These are phyloP conservation scores for Tenrec ecaudatus DNA, from an alignment of 2,113 vertebrate genomes.

Conservation along the genomic window DNA sequence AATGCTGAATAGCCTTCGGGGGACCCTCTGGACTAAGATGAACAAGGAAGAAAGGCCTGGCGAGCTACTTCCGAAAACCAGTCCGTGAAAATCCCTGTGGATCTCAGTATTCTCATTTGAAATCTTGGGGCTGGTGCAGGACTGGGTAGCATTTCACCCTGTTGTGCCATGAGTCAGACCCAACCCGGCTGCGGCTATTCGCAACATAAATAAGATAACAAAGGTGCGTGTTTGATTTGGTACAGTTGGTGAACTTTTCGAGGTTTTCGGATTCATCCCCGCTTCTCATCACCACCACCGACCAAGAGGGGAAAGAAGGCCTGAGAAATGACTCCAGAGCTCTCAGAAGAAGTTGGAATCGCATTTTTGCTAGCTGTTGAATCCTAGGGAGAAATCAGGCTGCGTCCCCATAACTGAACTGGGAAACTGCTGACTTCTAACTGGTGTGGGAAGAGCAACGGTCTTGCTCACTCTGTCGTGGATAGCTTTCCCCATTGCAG, in stretches of 20 bases:
- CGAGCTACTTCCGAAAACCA: too few species aligned
- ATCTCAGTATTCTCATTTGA: neutral
- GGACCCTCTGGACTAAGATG: too few species aligned
- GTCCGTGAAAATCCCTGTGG: neutral
- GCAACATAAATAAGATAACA: neutral
- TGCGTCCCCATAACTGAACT: neutral
- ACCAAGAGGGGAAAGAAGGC: neutral
- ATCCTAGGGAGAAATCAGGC: neutral
- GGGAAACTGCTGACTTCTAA: neutral
- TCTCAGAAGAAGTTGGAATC: neutral
- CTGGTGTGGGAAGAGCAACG: too few species aligned
- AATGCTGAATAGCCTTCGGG: too few species aligned
- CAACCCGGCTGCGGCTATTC: neutral
- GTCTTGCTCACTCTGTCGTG: neutral
- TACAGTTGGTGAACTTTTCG: neutral
- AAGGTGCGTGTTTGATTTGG: neutral
- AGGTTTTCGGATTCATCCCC: neutral
- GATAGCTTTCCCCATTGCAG: neutral
- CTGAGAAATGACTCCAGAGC: neutral
- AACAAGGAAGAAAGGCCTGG: too few species aligned
- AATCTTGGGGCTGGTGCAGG: too few species aligned
- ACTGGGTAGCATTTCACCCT: too few species aligned
- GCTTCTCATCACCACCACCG: too few species aligned
- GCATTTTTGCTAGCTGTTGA: neutral
- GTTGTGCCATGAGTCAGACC: too few species aligned